phyloP scores from a whole-genome alignment of 2,113 vertebrate species.

The Lasiurus borealis region DNA sequence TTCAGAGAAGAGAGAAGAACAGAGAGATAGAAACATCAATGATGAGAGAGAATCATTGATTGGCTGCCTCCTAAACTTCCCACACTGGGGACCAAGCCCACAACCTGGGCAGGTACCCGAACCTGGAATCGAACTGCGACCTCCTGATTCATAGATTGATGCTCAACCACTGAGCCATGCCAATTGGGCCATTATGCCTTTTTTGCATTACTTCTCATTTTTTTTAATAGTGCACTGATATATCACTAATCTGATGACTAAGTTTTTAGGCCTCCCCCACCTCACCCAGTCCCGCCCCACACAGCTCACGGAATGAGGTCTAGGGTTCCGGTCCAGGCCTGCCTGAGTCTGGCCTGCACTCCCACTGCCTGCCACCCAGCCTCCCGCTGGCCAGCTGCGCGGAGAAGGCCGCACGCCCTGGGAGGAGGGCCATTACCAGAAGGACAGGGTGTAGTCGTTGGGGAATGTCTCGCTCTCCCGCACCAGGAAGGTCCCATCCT shows the following conservation, averaged over 20 bases:
- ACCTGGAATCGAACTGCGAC: no score
- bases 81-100: no score
- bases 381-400: rapidly evolving
- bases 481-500: constrained; percentile 96
- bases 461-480: constrained; percentile 92
- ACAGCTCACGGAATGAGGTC: neutral
- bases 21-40: no score
- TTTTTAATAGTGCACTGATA: neutral
- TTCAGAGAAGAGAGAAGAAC: no score
- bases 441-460: constrained; percentile 94
- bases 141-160: no score
- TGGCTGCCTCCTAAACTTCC: no score
- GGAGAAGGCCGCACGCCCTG: rapidly evolving
- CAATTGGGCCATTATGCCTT: no score
- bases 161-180: no score
- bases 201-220: neutral
- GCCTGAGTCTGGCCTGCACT: no score
- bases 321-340: neutral
- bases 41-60: no score
- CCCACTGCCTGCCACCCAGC: rapidly evolving
- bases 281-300: neutral
- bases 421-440: constrained; percentile 90
- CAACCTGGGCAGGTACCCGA: no score
- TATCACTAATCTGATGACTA: neutral
- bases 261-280: neutral